Conservation (phyloP, 2,888 invertebrate species). For the Heliconius charithonia region DNA sequence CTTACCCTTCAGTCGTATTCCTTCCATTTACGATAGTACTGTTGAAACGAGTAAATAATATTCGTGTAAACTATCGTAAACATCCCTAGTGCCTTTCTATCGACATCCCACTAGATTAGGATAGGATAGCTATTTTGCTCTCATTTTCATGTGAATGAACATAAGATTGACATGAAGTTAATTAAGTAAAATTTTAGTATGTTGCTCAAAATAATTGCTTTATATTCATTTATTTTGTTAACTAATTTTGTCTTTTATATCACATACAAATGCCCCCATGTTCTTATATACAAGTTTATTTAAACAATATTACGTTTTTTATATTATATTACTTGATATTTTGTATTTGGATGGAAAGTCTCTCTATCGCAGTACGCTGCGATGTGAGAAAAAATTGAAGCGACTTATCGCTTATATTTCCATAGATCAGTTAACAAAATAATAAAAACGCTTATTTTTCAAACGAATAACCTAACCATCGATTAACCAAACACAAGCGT, state of each 20-base stretch:
- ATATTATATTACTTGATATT: too few species aligned
- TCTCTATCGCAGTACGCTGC: too few species aligned
- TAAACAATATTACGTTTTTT: too few species aligned
- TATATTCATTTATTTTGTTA: not conserved
- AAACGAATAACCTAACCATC: not conserved
- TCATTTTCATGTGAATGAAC: not conserved
- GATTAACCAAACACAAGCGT: not conserved
- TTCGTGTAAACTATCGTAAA: not conserved
- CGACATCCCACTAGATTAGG: not conserved
- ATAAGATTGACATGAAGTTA: not conserved
- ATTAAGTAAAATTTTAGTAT: not conserved
- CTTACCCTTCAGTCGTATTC: conserved; percentile 20
- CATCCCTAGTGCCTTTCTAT: not conserved
- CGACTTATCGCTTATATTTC: not conserved
- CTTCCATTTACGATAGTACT: conserved; percentile 34
- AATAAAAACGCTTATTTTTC: not conserved
- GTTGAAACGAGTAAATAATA: conserved; percentile 20
- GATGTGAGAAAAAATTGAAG: too few species aligned
- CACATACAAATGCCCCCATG: not conserved
- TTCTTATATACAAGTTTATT: not conserved
- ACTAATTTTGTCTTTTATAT: not conserved
- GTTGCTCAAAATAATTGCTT: not conserved
- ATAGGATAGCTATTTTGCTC: not conserved
- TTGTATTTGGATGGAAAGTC: too few species aligned
- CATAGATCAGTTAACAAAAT: not conserved